phyloP scores from a whole-genome alignment of 2,113 vertebrate species.

The Pongo pygmaeus region DNA sequence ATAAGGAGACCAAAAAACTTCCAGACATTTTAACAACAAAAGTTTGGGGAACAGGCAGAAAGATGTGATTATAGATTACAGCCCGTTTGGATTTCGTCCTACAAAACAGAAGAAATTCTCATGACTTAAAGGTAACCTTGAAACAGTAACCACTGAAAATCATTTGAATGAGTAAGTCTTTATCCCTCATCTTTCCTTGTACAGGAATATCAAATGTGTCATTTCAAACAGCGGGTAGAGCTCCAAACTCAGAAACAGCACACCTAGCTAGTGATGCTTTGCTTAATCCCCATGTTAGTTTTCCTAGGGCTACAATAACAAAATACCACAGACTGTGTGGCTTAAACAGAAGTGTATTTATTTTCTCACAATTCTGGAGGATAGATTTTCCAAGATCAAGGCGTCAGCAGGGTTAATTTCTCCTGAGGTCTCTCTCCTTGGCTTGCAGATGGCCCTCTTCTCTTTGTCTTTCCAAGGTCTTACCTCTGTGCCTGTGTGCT shows the following conservation, averaged over 20 bases:
- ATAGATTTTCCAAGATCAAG: background rate
- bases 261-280: background rate
- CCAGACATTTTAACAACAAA: conserved; percentile 29
- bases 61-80: background rate
- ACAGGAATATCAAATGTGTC: background rate
- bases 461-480: background rate
- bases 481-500: background rate
- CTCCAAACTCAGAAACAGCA: background rate
- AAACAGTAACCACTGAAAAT: background rate
- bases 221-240: background rate
- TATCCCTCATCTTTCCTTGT: background rate
- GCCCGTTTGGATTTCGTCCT: background rate
- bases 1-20: background rate
- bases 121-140: background rate
- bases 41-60: background rate
- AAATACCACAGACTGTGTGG: background rate
- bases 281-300: background rate
- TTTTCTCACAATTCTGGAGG: background rate
- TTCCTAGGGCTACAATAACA: background rate
- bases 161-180: background rate
- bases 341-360: background rate
- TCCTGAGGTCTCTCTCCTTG: background rate
- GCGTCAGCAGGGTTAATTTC: background rate
- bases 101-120: background rate
- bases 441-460: background rate